Percentiles rank a stretch among this genome's conserved stretches.
Conservation (phyloP, 2,888 invertebrate genomes). For the Drosophila lutescens region DNA sequence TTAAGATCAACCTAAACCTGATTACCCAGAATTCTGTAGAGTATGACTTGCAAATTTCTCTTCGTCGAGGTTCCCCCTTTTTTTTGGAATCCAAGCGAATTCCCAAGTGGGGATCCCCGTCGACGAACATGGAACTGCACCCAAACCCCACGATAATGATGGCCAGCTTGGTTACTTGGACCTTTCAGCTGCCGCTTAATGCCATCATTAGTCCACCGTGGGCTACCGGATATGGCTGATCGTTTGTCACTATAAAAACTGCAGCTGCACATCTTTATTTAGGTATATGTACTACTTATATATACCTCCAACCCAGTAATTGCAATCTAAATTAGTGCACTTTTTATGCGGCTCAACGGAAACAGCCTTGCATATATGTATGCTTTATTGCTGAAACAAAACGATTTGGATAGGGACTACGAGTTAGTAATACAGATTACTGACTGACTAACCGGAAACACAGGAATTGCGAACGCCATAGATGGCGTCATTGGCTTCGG, state of each 20-base stretch:
- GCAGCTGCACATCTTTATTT: constrained; percentile 27
- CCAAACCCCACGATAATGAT: constrained; percentile 16
- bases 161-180: constrained; percentile 14
- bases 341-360: constrained; percentile 56
- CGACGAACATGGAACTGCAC: constrained; percentile 1
- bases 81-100: not conserved
- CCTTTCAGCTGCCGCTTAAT: constrained; percentile 56
- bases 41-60: constrained; percentile 10
- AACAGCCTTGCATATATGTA: constrained; percentile 34
- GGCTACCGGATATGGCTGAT: constrained; percentile 78
- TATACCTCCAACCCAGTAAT: constrained; percentile 48
- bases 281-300: not conserved
- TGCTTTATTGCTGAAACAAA: constrained; percentile 53
- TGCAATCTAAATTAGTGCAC: constrained; percentile 75
- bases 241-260: constrained; percentile 74
- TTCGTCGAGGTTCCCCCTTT: not conserved
- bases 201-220: constrained; percentile 69
- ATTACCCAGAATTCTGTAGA: not conserved
- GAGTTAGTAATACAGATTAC: not conserved
- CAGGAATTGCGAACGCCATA: constrained; percentile 66
- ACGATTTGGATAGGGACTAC: constrained; percentile 48
- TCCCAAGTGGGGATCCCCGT: not conserved
- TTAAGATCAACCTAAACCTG: not conserved
- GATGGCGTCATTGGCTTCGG: constrained; percentile 68
- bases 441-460: constrained; percentile 19